Base-by-base conservation (phyloP, 2,888 invertebrate genomes). In the Caenorhabditis virilis region DNA sequence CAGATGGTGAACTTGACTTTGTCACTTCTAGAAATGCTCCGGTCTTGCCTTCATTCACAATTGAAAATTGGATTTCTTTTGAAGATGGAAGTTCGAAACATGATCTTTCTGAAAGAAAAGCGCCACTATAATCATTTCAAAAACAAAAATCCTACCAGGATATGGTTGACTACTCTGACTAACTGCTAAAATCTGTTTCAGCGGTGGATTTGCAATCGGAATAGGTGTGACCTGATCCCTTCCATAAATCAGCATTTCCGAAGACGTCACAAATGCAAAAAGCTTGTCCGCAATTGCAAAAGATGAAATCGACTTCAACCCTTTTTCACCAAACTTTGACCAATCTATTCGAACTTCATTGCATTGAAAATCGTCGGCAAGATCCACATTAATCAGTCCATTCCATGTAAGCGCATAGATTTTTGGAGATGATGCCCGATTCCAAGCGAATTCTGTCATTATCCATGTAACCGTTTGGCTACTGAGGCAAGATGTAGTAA, bases 351-450 rank as follows among this genome's bases (percentile, higher is more conserved):
- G 61, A 18, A 78, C 70, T 55, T 81, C 79, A 26, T 74, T 67
- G 39, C 81, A 82, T 48, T 77, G 76, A 41, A 49, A 60, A 20
- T 66, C 69, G 39, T 69, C 74, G n/a, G 57, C 66, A 2, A 69
- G 38, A 50, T 69, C 74, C 38, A 71, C 67, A 33, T 46, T 63
- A 2, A 64, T 62, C 46, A 72, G 20, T 26, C 82, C 82, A 48
- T 82, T 82, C 80, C 80, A 82, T 1, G 82, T 82, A 2, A 82
- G 61, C 0, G 80, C 80, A 50, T 78, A 82, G 26, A 82, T 72
- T 46, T 71, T 73, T 1, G 82, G 82, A 1, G 80, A 78, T 3
- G 78, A 56, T 1, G 82, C 74, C 30, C 77, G 62, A 48, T 82
- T 82, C 82, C 82, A 82, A 1, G 74, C 59, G 48, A 82, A 82